Evolutionary conservation across 2,113 vertebrate genomes (phyloP), one percentile per base, ranked within the genome.

Genomic region (Apeltes quadracus): DNA sequence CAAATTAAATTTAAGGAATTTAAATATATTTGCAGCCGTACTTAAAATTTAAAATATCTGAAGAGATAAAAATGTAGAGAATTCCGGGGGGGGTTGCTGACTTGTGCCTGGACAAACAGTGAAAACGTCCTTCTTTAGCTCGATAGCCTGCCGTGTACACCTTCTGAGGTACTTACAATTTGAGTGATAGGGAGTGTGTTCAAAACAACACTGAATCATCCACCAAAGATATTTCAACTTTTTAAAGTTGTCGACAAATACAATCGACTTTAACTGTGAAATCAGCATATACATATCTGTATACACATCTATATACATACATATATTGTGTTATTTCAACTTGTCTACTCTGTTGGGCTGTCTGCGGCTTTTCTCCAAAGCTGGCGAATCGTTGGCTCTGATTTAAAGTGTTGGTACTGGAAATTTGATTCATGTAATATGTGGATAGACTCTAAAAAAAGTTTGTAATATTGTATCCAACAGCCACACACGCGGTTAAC

Each of bases 51-150:
- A 7, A 34, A 34, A 34, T 34, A 34, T 34, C 32, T 34, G 32
- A 34, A 34, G 32, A 34, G 32, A 34, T 6, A 34, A 34, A 34
- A 34, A 6, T 34, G 32, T 57, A 68, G 64, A 66, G 75, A 57
- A 79, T 64, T 61, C n/a, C n/a, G 69, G 76, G 50, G 74, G 53
- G 68, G 78, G 61, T 61, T 74, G 74, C 83, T 72, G 69, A 83
- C 78, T 68, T 53, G 56, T 78, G 67, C 73, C 67, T 38, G 32
- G 61, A 62, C 39, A 61, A 39, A 29, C 9, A 20, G 51, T 27
- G 70, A 64, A 41, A 72, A 22, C 18, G 46, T 38, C 53, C 43
- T 61, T 69, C 55, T 63, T 53, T 51, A 67, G 74, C 34, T 34
- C 16, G 48, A 16, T 67, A 50, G 62, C 29, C 61, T 62, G 54